Evolutionary conservation across 92 coral and sea anemone genomes (phyloP).

Genomic region (Palythoa grandis): DNA sequence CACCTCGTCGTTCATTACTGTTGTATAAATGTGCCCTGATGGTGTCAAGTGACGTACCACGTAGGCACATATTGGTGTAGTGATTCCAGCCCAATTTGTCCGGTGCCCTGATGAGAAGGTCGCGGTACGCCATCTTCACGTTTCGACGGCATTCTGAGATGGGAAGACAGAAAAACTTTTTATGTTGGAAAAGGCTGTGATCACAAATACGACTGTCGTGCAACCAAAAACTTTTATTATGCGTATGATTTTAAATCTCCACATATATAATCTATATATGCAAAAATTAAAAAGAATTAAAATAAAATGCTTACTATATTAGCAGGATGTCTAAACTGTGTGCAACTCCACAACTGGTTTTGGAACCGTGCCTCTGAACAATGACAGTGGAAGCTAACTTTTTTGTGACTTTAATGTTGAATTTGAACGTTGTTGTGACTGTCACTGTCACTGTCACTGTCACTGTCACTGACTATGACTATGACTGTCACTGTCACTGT

Average conservation of each 20-base stretch:
- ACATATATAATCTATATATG: too few relatives aligned
- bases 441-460: background rate
- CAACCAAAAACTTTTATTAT: too few relatives aligned
- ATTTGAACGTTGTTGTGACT: too few relatives aligned
- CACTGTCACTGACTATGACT: background rate
- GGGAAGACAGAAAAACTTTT: background rate
- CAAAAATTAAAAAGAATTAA: too few relatives aligned
- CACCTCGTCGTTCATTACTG: constrained; percentile 28
- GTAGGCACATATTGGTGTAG: constrained; percentile 16
- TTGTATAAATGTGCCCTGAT: constrained; percentile 17
- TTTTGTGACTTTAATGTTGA: background rate
- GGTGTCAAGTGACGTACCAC: constrained; percentile 17
- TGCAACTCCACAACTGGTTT: background rate
- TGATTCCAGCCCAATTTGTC: constrained; percentile 21
- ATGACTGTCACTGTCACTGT: background rate
- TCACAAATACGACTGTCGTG: background rate
- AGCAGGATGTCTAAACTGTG: background rate
- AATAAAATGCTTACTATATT: too few relatives aligned
- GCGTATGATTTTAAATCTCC: background rate
- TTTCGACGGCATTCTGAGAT: constrained; percentile 30
- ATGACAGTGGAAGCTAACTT: background rate
- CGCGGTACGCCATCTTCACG: constrained; percentile 36
- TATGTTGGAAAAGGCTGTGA: background rate
- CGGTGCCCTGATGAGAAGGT: constrained; percentile 26
- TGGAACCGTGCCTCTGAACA: background rate